Percentiles rank a stretch among this genome's conserved stretches.
These are phyloP conservation scores for Dryobotodes eremita DNA, from an alignment of 2,888 invertebrate genomes.

Conservation along the genomic window DNA sequence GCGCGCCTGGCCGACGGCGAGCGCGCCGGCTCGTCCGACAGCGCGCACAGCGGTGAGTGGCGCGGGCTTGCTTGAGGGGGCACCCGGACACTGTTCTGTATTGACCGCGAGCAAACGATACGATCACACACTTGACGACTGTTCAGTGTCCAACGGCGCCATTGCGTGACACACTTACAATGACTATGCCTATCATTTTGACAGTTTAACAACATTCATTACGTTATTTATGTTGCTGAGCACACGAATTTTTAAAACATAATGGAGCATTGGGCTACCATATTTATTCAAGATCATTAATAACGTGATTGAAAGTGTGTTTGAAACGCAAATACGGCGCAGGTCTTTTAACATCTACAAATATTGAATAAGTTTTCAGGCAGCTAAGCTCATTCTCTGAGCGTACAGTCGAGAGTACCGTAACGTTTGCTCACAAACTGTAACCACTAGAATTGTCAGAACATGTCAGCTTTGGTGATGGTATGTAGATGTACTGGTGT, in stretches of 20 bases:
- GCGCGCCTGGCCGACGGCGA: not conserved
- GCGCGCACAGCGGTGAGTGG: constrained; percentile 27
- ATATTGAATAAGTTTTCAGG: not conserved
- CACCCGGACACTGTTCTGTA: constrained; percentile 19
- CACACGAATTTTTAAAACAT: not conserved
- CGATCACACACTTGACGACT: not conserved
- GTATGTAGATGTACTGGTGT: constrained; percentile 39
- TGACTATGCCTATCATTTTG: not conserved
- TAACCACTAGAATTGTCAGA: constrained; percentile 24
- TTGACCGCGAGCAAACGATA: constrained; percentile 12
- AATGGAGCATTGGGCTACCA: not conserved
- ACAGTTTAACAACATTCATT: not conserved
- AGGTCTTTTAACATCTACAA: not conserved
- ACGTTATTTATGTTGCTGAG: not conserved
- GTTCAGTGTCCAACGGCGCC: not conserved
- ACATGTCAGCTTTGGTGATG: constrained; percentile 30
- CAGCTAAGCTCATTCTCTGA: no score
- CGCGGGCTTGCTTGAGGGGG: constrained; percentile 13
- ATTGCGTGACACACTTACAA: not conserved
- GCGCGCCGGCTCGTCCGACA: constrained; percentile 20
- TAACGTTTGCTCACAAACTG: constrained; percentile 29
- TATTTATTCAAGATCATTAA: not conserved
- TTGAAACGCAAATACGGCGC: not conserved
- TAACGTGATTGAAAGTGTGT: not conserved
- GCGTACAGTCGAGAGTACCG: constrained; percentile 4